These are phyloP conservation scores for Harmothoe impar DNA, from an alignment of 2,888 invertebrate genomes.

Conservation along the genomic window DNA sequence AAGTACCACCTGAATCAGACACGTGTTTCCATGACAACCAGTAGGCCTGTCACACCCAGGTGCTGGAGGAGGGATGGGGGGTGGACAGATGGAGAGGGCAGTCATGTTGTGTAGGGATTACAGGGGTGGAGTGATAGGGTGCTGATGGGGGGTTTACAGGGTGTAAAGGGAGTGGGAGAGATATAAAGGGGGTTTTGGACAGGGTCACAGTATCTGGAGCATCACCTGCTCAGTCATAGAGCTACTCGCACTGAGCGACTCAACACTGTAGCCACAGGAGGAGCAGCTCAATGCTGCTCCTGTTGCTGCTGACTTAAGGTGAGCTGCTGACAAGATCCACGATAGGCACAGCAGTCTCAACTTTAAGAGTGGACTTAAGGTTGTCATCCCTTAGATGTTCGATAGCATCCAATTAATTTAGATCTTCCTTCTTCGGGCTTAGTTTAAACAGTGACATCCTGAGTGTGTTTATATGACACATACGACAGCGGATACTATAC, in stretches of 20 bases:
- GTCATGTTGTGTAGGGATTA: not conserved
- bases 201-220: constrained; percentile 36
- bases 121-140: not conserved
- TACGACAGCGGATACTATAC: too few relatives aligned
- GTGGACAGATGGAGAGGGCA: not conserved
- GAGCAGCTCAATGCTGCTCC: constrained; percentile 4
- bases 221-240: not conserved
- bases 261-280: not conserved
- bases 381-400: too few relatives aligned
- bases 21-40: constrained; percentile 52
- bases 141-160: not conserved
- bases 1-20: constrained; percentile 5
- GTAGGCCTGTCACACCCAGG: not conserved
- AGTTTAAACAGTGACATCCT: too few relatives aligned
- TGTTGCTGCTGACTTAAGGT: not conserved
- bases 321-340: too few relatives aligned
- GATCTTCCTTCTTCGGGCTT: too few relatives aligned
- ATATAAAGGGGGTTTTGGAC: constrained; percentile 17
- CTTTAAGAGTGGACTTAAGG: too few relatives aligned
- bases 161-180: not conserved
- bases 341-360: too few relatives aligned
- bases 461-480: too few relatives aligned
- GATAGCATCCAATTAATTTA: too few relatives aligned
- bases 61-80: not conserved
- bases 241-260: not conserved